Evolutionary conservation across 2,888 invertebrate species (phyloP).

Genomic region (Dicyrtomina minuta): DNA sequence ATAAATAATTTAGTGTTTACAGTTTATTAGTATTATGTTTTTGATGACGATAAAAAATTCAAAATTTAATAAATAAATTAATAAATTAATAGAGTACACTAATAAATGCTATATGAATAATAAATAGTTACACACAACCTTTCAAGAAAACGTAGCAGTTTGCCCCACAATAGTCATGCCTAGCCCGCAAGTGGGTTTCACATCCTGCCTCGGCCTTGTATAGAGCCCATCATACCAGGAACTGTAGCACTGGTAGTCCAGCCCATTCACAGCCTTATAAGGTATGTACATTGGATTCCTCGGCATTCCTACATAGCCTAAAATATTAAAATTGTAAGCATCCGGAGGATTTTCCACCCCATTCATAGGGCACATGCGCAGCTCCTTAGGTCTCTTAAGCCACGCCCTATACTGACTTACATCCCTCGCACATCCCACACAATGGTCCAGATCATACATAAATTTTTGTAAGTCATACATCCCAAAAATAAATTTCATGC

Average conservation of each 20-base stretch:
- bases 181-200: conserved; percentile 7
- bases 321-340: neutral
- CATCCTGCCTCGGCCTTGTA: conserved; percentile 34
- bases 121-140: too few species aligned
- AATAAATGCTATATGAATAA: too few species aligned
- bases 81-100: too few species aligned
- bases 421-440: conserved; percentile 41
- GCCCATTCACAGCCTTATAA: neutral
- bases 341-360: neutral
- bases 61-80: too few species aligned
- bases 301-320: neutral
- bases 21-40: too few species aligned
- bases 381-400: conserved; percentile 15
- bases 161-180: neutral
- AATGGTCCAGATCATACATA: conserved; percentile 36
- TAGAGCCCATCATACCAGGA: conserved; percentile 12
- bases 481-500: conserved; percentile 40
- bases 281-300: conserved; percentile 3
- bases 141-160: conserved; percentile 12
- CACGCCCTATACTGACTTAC: conserved; percentile 39
- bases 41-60: too few species aligned
- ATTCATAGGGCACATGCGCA: conserved; percentile 13
- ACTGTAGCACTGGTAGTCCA: neutral
- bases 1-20: too few species aligned
- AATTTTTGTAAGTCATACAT: conserved; percentile 41